These are phyloP conservation scores for Orthochromis malagaraziensis DNA, from an alignment of 2,113 vertebrate species.

Conservation along the genomic window DNA sequence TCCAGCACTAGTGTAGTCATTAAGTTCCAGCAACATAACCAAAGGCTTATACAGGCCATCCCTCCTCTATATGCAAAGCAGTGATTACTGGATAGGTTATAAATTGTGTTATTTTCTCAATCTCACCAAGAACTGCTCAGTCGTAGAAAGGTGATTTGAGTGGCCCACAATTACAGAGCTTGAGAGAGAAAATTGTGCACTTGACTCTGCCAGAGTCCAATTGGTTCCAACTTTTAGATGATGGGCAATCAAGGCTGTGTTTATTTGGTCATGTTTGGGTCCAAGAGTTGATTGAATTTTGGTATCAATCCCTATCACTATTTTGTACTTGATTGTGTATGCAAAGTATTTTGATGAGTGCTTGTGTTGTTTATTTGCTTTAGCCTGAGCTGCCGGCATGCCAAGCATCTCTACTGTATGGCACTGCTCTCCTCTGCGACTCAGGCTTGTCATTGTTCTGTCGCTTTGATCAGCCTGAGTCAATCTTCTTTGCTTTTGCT, in stretches of 20 bases:
- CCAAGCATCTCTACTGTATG: slow-evolving; percentile 26
- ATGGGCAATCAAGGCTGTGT: slow-evolving; percentile 51
- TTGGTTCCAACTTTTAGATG: slow-evolving; percentile 52
- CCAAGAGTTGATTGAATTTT: slow-evolving; percentile 48
- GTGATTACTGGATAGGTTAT: slow-evolving; percentile 55
- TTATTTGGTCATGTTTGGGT: slow-evolving; percentile 49
- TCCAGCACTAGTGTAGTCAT: slow-evolving; percentile 24
- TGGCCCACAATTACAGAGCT: slow-evolving; percentile 41
- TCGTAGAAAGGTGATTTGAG: slow-evolving; percentile 53
- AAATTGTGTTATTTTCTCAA: slow-evolving; percentile 54
- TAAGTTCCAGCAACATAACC: slow-evolving; percentile 26
- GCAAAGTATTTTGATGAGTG: slow-evolving; percentile 30
- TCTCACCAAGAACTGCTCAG: slow-evolving; percentile 48
- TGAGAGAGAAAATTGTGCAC: slow-evolving; percentile 44
- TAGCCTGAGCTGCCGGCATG: not conserved
- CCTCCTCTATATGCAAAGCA: slow-evolving; percentile 47
- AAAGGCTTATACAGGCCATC: slow-evolving; percentile 15
- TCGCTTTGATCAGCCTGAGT: slow-evolving; percentile 49
- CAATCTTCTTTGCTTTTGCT: slow-evolving; percentile 45
- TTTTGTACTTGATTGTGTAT: slow-evolving; percentile 43
- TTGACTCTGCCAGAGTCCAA: slow-evolving; percentile 48
- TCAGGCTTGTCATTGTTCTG: slow-evolving; percentile 49
- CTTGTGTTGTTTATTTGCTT: slow-evolving; percentile 43
- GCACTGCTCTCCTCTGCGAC: slow-evolving; percentile 11
- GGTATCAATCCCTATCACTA: slow-evolving; percentile 19